Percentiles rank a stretch among this genome's conserved stretches.
Conservation (phyloP, 2,113 vertebrate species). For the Tyrannus savana region DNA sequence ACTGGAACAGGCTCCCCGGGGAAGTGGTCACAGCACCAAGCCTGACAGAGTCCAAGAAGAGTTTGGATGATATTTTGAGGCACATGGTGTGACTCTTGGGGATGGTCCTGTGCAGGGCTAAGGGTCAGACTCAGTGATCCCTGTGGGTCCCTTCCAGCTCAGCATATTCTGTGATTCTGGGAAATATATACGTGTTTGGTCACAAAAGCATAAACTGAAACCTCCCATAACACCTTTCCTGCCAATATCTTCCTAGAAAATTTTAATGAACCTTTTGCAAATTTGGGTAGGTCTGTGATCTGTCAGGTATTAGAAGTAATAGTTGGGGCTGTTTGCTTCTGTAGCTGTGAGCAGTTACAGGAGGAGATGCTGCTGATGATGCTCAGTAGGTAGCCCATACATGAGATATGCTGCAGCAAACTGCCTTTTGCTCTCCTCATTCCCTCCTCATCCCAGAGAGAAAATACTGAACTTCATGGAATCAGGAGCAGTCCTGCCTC, state of each 20-base stretch:
- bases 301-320: neutral
- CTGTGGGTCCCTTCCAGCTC: neutral
- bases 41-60: neutral
- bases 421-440: neutral
- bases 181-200: neutral
- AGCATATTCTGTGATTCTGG: neutral
- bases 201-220: neutral
- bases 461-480: neutral
- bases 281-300: neutral
- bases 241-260: neutral
- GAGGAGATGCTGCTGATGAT: neutral
- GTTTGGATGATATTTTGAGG: neutral
- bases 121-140: neutral
- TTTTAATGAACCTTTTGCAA: neutral
- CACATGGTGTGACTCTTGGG: neutral
- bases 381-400: neutral
- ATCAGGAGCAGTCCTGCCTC: neutral
- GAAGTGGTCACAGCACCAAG: neutral
- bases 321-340: neutral
- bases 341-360: neutral
- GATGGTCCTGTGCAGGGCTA: neutral
- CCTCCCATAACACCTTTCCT: neutral
- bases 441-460: neutral
- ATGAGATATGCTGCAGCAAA: neutral
- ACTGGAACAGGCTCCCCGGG: neutral